Base-by-base conservation (phyloP, 2,113 vertebrate species). In the Elachura formosa region DNA sequence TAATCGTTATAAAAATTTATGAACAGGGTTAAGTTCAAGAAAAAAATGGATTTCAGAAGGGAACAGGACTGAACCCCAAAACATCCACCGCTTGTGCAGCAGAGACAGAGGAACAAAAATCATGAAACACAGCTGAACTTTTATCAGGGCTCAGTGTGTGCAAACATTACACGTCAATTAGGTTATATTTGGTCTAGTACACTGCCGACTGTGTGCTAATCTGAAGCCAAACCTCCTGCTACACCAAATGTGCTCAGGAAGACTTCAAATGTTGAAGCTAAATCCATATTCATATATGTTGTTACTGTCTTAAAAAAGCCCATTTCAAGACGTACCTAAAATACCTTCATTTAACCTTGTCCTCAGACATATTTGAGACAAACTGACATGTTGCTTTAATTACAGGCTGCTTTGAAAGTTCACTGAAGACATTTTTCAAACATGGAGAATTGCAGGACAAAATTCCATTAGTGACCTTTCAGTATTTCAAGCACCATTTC, bases 401-500 rank as follows among this genome's bases (percentile, higher is more conserved):
- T 89, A 85, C 3, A 91, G 62, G 52, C 21, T 64, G 52, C 46
- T 93, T 75, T 73, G 21, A 82, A 93, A 88, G 67, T 88, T 94
- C 82, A 74, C 71, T 80, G 16, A 62, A 83, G 75, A 46, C 29
- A 36, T 73, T 88, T 94, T 76, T 92, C 71, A 96, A 66, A 76
- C 34, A n/a, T 0, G 5, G 58, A 82, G 29, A 90, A 73, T 45
- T 77, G 58, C 62, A 85, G 36, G 26, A 73, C 41, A 80, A 93
- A 94, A 95, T 58, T 92, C 90, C 90, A 93, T 83, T 90, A 95
- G 90, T 0, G 18, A 94, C 75, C 92, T 94, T 89, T 93, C 19
- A 79, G 49, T 56, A 91, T 61, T 76, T 68, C 38, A 76, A 87
- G 75, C 49, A 90, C 46, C 55, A 62, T 92, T 93, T 96, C 67